phyloP scores from a whole-genome alignment of 2,113 vertebrate genomes.

The Microtus pennsylvanicus region DNA sequence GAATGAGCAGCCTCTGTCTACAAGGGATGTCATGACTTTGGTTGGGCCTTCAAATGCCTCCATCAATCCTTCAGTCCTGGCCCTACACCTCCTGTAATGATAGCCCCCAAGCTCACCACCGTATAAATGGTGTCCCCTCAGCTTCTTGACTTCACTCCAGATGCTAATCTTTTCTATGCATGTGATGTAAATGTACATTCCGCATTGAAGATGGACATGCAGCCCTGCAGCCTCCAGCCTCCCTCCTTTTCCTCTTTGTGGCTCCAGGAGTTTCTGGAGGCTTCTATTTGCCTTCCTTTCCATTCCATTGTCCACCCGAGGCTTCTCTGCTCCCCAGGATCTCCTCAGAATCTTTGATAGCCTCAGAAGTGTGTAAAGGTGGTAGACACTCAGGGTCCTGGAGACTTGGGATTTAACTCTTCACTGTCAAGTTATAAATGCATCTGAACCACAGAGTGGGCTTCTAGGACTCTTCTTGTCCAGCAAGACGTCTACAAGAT shows the following conservation, averaged over 20 bases:
- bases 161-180: not conserved
- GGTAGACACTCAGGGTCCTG: not conserved
- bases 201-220: not conserved
- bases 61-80: not conserved
- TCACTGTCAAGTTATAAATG: not conserved
- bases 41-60: not conserved
- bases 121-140: not conserved
- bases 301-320: not conserved
- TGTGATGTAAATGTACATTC: not conserved
- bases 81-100: not conserved
- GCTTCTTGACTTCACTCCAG: not conserved
- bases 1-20: too few relatives aligned
- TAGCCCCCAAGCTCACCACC: not conserved
- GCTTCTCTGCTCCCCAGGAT: not conserved
- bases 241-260: not conserved
- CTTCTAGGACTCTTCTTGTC: not conserved
- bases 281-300: not conserved
- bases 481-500: not conserved
- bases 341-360: not conserved
- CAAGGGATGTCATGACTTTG: not conserved
- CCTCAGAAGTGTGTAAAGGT: not conserved
- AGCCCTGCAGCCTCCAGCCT: not conserved
- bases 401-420: not conserved
- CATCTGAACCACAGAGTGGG: not conserved
- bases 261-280: too few relatives aligned